phyloP scores from a whole-genome alignment of 1,140 invertebrate species.

The Parapsyche elsis region DNA sequence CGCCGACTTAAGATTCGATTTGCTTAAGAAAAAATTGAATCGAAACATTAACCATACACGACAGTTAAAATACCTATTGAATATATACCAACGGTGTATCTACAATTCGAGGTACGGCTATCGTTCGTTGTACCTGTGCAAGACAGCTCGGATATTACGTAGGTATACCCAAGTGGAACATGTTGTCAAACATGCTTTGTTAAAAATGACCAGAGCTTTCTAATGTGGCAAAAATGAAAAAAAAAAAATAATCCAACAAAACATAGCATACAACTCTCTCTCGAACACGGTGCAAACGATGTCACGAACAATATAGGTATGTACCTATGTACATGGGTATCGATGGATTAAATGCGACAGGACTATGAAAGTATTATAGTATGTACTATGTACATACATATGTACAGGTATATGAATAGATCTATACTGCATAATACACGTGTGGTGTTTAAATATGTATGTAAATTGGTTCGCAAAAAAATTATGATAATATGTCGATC shows the following conservation, averaged over 20 bases:
- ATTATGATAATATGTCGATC: no score
- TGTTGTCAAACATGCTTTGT: slow-evolving; percentile 55
- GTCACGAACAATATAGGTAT: slow-evolving; percentile 20
- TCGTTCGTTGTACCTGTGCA: slow-evolving; percentile 30
- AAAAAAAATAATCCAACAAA: not conserved
- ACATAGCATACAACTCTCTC: not conserved
- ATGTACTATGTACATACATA: not conserved
- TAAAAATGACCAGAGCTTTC: slow-evolving; percentile 47
- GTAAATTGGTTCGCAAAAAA: no score
- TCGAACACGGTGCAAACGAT: slow-evolving; percentile 43
- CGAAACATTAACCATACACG: no score
- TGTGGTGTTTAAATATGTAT: no score
- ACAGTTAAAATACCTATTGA: no score
- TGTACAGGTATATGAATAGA: not conserved
- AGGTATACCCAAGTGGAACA: slow-evolving; percentile 47
- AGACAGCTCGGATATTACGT: slow-evolving; percentile 43
- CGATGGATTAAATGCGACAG: no score
- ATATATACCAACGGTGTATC: no score
- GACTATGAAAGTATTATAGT: no score
- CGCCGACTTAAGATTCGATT: no score
- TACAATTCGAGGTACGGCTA: no score
- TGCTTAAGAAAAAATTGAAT: no score
- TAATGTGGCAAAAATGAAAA: slow-evolving; percentile 34
- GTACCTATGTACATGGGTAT: not conserved
- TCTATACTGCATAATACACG: no score